Conservation (phyloP, 2,888 invertebrate species). For the Tetragonisca angustula region DNA sequence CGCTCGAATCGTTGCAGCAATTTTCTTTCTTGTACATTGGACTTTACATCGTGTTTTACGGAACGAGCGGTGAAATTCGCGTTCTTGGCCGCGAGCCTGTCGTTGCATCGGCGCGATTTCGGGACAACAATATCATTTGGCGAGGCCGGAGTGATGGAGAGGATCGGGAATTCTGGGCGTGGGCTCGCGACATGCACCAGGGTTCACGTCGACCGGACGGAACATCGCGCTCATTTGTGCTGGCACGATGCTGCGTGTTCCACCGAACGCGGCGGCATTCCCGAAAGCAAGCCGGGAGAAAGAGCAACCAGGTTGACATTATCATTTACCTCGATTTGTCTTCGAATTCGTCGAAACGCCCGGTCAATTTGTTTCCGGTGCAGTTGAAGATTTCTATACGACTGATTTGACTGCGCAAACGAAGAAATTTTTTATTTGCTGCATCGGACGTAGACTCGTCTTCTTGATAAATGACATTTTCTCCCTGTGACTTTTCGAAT, state of each 20-base stretch:
- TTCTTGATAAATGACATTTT: constrained; percentile 3
- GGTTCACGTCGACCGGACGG: constrained; percentile 73
- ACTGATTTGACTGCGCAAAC: not conserved
- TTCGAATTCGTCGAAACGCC: not conserved
- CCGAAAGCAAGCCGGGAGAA: constrained; percentile 43
- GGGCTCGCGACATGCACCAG: constrained; percentile 77
- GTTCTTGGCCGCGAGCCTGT: constrained; percentile 37
- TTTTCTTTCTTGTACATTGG: constrained; percentile 56
- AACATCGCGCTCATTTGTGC: constrained; percentile 78
- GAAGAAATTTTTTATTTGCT: not conserved
- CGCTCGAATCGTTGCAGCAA: constrained; percentile 34
- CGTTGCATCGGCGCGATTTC: constrained; percentile 61
- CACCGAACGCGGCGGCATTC: constrained; percentile 54
- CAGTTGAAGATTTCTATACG: not conserved
- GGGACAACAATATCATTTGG: constrained; percentile 76
- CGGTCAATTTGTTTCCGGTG: too few relatives aligned
- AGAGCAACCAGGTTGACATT: constrained; percentile 55
- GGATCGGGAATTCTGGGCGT: constrained; percentile 79
- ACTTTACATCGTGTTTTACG: constrained; percentile 59
- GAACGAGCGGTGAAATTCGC: constrained; percentile 50
- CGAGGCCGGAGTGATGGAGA: constrained; percentile 75
- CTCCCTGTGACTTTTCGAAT: constrained; percentile 47
- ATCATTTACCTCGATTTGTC: constrained; percentile 47
- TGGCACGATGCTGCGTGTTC: constrained; percentile 63
- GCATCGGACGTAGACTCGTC: constrained; percentile 44